Base-by-base conservation (phyloP, 2,113 vertebrate genomes). In the Elaphurus davidianus region DNA sequence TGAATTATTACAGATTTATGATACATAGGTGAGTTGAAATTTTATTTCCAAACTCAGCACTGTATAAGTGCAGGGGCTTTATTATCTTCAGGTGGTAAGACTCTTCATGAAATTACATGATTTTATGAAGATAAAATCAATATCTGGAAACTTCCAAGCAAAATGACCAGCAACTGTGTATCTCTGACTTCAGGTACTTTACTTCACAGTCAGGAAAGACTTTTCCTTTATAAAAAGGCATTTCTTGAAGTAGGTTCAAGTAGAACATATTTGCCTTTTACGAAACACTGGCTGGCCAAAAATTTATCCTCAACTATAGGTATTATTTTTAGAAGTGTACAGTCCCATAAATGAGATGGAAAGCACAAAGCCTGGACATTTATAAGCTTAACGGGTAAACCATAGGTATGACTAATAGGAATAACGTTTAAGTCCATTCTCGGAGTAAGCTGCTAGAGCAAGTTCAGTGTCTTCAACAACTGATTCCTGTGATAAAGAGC, bases 61-160 rank as follows among this genome's bases (percentile, higher is more conserved):
- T 64, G 13, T 67, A 16, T 23, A 90, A 54, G 15, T 27, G 13
- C 16, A 54, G 33, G 23, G 87, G 50, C 15, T 82, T 71, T 67
- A n/a, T 55, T 54, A 50, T 57, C 85, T 90, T 83, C 47, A 60
- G 40, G 36, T 59, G 16, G 30, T 25, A 57, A 85, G 59, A 50
- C 23, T 88, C 33, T 96, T 81, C 45, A n/a, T 50, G n/a, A 62
- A 13, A 97, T 91, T 54, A 96, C 96, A 95, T 95, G 94, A 98
- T 96, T 93, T 78, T 83, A 88, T 83, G 82, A 45, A 95, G 36
- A 87, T 67, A 78, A 94, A 94, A 90, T 78, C 47, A 54, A 30
- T 52, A 87, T 54, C 28, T 81, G 45, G n/a, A 92, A 74, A 3
- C 52, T 88, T 95, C n/a, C 45, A 47, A 91, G 91, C 95, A 96